Base-by-base conservation (phyloP, 2,888 invertebrate species). In the Lagria hirta region DNA sequence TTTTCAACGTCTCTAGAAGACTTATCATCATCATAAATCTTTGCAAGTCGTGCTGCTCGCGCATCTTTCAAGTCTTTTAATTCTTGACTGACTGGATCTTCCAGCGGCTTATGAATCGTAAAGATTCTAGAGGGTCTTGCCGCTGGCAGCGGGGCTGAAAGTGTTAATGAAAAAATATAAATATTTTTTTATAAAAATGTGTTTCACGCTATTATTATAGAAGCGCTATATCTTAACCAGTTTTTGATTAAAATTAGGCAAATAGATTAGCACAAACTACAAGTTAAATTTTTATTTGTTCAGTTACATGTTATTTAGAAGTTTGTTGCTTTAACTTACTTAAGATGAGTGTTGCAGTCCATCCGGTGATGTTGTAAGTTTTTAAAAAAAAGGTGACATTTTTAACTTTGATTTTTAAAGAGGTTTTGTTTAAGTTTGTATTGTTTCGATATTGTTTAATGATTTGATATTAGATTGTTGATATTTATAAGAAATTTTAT, bases 121-220 rank as follows among this genome's bases (percentile, higher is more conserved):
- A 85, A 85, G 69, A 80, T 82, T 67, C 84, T 78, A 64, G 82
- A 79, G 61, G 84, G 81, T 64, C 84, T 80, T 69, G 78, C 75
- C 54, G 84, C 81, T 53, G 82, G 78, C 74, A 84, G 76, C 63
- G 64, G 52, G 11, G 56, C 65, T 67, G 58, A 35, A 61, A 64
- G 8, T 10, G 17, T n/a, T 15, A 21, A 34, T 22, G 22, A 36
- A 17, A 12, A 8, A 18, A 28, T 14, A 30, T 16, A 26, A 8
- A 37, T 4, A 22, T 30, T 20, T 5, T 21, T 22, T 32, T 7
- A n/a, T 32, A 30, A 22, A 15, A 20, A 26, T n/a, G n/a, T n/a
- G n/a, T n/a, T n/a, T n/a, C n/a, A n/a, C n/a, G n/a, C n/a, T n/a
- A n/a, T n/a, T n/a, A n/a, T n/a, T n/a, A n/a, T n/a, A 10, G 4